Base-by-base conservation (phyloP, 2,797 vertebrate genomes). In the Argyrosomus regius region DNA sequence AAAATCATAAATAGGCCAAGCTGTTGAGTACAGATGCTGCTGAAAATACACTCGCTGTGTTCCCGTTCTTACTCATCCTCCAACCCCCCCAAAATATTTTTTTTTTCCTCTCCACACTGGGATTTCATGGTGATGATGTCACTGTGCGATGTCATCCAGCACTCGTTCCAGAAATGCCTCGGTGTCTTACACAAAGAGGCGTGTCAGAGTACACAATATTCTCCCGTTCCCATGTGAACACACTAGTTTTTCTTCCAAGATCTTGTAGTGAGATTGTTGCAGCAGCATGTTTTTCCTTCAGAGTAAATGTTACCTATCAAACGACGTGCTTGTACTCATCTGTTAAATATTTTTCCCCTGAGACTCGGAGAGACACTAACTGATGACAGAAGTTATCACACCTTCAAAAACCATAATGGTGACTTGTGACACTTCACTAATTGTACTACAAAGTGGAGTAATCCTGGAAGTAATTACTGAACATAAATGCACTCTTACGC, bases 1-100 rank as follows among this genome's bases (percentile, higher is more conserved):
- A 66, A 72, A 76, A 78, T 77, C 84, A 87, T 22, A 92, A 92
- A 86, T 88, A 89, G 92, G 90, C 85, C 91, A 87, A 88, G 88
- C 91, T 88, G 88, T 86, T 80, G 89, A 81, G 81, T 74, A 72
- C 88, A 87, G 80, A 90, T 91, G 89, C 90, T 62, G 81, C 85
- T 16, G 56, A 84, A 90, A 88, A 90, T 80, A 85, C 78, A 58
- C 86, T 77, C 16, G 18, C 78, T 41, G 56, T 78, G 84, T 78
- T 83, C 81, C 83, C 80, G 4, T 86, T 84, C 67, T 57, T 59
- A 59, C 78, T 74, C 87, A 60, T 66, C 81, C 65, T 75, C 80
- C 80, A 39, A 2, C 8, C 6, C 75, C 86, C 72, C 13, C 10
- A 14, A 69, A 54, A 61, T 22, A 61, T 59, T 62, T 70, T 53